Conservation (phyloP, 1,140 invertebrate species). For the Leptonema lineaticorne region DNA sequence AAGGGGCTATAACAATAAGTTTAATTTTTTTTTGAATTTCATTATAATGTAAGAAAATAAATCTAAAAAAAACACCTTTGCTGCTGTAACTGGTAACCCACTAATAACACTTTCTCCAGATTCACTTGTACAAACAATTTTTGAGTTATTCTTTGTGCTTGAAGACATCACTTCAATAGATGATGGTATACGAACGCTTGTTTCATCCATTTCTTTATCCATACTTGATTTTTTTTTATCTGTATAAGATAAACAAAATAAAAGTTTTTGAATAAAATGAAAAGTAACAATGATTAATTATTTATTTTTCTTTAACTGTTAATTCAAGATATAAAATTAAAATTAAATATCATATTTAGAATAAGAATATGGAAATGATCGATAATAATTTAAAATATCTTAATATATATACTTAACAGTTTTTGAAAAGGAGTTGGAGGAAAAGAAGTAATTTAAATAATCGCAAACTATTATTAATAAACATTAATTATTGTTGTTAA, state of each 20-base stretch:
- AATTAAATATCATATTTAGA: too few relatives aligned
- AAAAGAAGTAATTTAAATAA: too few relatives aligned
- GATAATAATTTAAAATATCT: too few relatives aligned
- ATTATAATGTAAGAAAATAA: background rate
- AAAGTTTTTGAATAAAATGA: background rate
- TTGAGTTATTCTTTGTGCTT: background rate
- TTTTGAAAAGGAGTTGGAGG: too few relatives aligned
- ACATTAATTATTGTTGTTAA: too few relatives aligned
- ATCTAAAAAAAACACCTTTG: background rate
- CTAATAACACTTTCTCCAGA: conserved; percentile 19
- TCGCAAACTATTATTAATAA: too few relatives aligned
- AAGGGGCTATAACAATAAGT: background rate
- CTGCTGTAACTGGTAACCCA: background rate
- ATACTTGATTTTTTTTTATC: conserved; percentile 1
- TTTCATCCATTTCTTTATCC: background rate
- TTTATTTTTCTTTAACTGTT: background rate
- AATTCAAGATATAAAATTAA: background rate
- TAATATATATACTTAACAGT: too few relatives aligned
- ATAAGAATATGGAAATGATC: too few relatives aligned
- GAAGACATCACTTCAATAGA: conserved; percentile 14
- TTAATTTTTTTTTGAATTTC: background rate
- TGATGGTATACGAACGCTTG: conserved; percentile 15
- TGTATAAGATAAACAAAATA: background rate
- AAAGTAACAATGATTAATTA: background rate
- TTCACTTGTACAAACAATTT: background rate